These are phyloP conservation scores for Sparidentex hasta DNA, from an alignment of 2,797 vertebrate genomes.

Conservation along the genomic window DNA sequence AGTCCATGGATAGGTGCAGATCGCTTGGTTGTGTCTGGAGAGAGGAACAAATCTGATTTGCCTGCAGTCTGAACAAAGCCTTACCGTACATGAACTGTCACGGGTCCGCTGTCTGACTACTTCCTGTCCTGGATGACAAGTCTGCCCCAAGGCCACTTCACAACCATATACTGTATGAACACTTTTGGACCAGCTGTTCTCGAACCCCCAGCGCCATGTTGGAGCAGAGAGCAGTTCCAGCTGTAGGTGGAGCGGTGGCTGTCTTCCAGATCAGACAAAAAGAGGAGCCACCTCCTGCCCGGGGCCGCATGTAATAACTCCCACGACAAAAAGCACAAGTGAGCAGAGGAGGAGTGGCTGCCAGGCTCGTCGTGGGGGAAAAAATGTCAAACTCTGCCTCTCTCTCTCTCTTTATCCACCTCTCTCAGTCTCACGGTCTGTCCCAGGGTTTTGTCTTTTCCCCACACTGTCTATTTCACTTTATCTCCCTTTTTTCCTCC, in stretches of 20 bases:
- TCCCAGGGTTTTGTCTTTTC: slow-evolving; percentile 17
- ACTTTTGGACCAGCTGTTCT: slow-evolving; percentile 16
- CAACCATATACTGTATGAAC: background rate
- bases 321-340: slow-evolving; percentile 50
- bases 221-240: slow-evolving; percentile 46
- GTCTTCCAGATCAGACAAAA: slow-evolving; percentile 70
- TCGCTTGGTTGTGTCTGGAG: too few species aligned
- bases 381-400: slow-evolving; percentile 8
- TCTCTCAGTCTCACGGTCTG: slow-evolving; percentile 12
- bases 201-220: slow-evolving; percentile 22
- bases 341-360: slow-evolving; percentile 47
- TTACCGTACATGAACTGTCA: background rate
- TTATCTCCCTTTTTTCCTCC: slow-evolving; percentile 7
- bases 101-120: background rate
- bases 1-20: too few species aligned
- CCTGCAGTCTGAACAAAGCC: too few species aligned
- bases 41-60: too few species aligned
- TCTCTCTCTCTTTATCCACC: slow-evolving; percentile 18
- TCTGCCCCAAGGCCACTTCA: background rate
- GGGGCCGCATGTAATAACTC: slow-evolving; percentile 71
- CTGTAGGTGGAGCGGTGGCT: slow-evolving; percentile 56
- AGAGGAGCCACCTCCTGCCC: slow-evolving; percentile 57
- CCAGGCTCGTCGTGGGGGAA: slow-evolving; percentile 29
- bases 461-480: slow-evolving; percentile 1
- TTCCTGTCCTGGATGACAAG: slow-evolving; percentile 1